Base-by-base conservation (phyloP, 2,888 invertebrate genomes). In the Tiliacea aurago region DNA sequence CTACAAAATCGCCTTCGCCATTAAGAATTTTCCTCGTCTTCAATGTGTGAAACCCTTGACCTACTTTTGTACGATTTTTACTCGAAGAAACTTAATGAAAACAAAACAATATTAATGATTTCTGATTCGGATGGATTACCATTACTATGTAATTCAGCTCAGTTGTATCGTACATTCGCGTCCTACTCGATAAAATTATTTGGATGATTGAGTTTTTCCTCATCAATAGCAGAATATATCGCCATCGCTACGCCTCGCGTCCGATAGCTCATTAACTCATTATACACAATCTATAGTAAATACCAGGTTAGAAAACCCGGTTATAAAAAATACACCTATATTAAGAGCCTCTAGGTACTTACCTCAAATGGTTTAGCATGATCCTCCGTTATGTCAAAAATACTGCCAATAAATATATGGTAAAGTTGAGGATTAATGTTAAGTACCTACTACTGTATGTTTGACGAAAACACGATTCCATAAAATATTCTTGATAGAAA, bases 31-130 rank as follows among this genome's bases (percentile, higher is more conserved):
- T 80, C 85, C 83, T 84, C 71, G 43, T 80, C 69, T 67, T 28
- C 70, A 28, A 65, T 71, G 72, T 74, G 74, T 79, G 71, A 62
- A 76, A 71, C 64, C 85, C 85, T 84, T 84, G 80, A 76, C 86
- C 76, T 76, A 81, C 64, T 73, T 81, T 73, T 41, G 28, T 56
- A 43, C 69, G 37, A 67, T 70, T 66, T 69, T 84, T 69, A 73
- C 56, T 68, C 23, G 41, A 73, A 56, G 45, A 65, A 53, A 69
- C 64, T 62, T 43, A 9, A 33, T 33, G 51, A 68, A 63, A 59
- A 78, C n/a, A n/a, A n/a, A n/a, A 69, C 68, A 73, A 63, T 67
- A 59, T 72, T 58, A 61, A 74, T 72, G 20, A 37, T 51, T 59
- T 68, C 63, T 65, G 66, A 67, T 63, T 55, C 33, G 43, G 51